Evolutionary conservation across 2,888 invertebrate genomes (phyloP).

Genomic region (Heliconius aoede): DNA sequence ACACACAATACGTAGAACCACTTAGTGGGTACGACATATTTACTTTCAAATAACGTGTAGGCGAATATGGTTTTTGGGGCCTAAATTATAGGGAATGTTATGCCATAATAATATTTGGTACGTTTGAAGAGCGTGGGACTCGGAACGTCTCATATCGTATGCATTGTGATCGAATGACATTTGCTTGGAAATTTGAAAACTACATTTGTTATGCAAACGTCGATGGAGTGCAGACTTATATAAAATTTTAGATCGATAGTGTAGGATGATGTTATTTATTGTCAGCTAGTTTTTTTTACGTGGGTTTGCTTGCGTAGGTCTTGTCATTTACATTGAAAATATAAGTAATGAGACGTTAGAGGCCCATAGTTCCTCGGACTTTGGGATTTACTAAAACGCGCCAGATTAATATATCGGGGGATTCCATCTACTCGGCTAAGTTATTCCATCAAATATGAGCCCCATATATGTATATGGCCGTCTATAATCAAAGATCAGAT

Average conservation of each 20-base stretch:
- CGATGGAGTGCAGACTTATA: slow-evolving; percentile 19
- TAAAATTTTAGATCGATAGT: slow-evolving; percentile 18
- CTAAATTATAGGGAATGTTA: slow-evolving; percentile 10
- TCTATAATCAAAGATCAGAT: too few relatives aligned
- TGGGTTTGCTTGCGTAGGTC: slow-evolving; percentile 4
- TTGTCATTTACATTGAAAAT: slow-evolving; percentile 5
- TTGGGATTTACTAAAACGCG: too few relatives aligned
- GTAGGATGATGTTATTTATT: slow-evolving; percentile 8
- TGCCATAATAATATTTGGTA: slow-evolving; percentile 19
- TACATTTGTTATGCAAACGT: slow-evolving; percentile 29
- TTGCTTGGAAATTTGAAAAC: slow-evolving; percentile 44
- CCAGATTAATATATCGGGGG: too few relatives aligned
- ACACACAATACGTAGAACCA: slow-evolving; percentile 36
- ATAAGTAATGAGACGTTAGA: background rate
- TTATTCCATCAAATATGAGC: too few relatives aligned
- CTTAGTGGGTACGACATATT: slow-evolving; percentile 24
- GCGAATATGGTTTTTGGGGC: slow-evolving; percentile 19
- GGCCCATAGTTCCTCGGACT: background rate
- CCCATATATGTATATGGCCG: too few relatives aligned
- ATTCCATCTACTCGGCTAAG: too few relatives aligned
- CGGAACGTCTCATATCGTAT: slow-evolving; percentile 40
- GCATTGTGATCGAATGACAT: slow-evolving; percentile 43
- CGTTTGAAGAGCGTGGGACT: slow-evolving; percentile 28
- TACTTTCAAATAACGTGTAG: slow-evolving; percentile 24
- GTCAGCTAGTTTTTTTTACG: background rate